phyloP scores from a whole-genome alignment of 2,113 vertebrate species.

The Muntiacus reevesi region DNA sequence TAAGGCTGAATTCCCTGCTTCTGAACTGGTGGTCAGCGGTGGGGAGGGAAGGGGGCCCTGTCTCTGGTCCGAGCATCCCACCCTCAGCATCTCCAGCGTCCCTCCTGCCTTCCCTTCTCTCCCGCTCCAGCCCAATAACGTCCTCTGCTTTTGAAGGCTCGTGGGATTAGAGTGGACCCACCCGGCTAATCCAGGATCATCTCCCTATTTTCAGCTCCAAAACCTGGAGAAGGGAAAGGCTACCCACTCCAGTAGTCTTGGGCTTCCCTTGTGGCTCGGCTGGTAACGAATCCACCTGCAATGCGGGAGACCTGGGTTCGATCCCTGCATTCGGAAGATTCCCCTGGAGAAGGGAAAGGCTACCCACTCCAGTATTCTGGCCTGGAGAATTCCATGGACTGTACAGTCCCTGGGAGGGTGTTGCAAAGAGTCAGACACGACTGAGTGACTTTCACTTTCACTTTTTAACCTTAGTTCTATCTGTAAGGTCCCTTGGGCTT shows the following conservation, averaged over 20 bases:
- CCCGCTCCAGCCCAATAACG: accelerated
- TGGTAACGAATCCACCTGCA: neutral
- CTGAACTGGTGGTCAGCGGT: neutral
- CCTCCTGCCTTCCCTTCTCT: accelerated
- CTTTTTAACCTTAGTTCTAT: no score
- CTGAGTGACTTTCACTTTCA: no score
- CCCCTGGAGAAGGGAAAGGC: neutral
- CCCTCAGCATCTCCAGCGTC: accelerated
- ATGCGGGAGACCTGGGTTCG: neutral
- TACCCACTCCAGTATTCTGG: neutral
- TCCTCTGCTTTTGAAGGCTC: neutral
- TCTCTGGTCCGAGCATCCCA: accelerated
- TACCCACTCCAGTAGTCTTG: neutral
- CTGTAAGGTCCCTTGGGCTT: no score
- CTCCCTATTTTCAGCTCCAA: neutral
- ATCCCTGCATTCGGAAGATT: neutral
- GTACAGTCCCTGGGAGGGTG: no score
- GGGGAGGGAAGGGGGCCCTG: neutral
- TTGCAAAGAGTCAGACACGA: no score
- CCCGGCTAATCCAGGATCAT: neutral
- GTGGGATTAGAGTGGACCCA: accelerated
- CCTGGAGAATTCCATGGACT: neutral
- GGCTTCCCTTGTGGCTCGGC: neutral
- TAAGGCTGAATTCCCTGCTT: accelerated
- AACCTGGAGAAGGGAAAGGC: neutral